These are phyloP conservation scores for Drosophila arizonae DNA, from an alignment of 1,140 invertebrate species.

Conservation along the genomic window DNA sequence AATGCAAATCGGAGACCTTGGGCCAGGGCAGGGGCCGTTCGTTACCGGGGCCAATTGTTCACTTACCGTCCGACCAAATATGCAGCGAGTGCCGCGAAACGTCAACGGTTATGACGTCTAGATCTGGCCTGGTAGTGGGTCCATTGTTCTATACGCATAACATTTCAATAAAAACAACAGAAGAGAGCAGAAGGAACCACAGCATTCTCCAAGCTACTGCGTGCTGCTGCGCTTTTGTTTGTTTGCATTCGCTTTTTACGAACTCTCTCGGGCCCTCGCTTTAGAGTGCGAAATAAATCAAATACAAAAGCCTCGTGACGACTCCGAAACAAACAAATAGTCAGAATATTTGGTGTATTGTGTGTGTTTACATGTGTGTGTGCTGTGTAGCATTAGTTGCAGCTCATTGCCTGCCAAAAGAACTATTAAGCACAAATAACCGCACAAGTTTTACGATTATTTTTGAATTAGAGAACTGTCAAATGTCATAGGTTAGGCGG, in stretches of 20 bases:
- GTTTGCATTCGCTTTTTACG: constrained; percentile 43
- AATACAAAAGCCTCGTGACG: constrained; percentile 39
- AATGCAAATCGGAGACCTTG: constrained; percentile 62
- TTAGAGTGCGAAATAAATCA: constrained; percentile 34
- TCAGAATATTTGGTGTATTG: not conserved
- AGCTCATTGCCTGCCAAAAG: constrained; percentile 43
- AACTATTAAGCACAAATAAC: constrained; percentile 18
- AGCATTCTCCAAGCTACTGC: not conserved
- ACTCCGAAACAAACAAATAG: constrained; percentile 22
- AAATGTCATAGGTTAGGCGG: constrained; percentile 29
- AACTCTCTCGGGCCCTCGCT: constrained; percentile 14
- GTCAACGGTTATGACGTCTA: constrained; percentile 37
- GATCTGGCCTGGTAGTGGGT: constrained; percentile 35
- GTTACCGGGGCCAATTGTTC: constrained; percentile 61
- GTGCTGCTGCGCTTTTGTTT: constrained; percentile 73
- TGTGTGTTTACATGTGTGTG: constrained; percentile 6
- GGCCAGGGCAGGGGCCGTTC: constrained; percentile 22
- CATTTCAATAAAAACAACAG: constrained; percentile 62
- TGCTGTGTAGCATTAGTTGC: constrained; percentile 41
- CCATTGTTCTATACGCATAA: constrained; percentile 60
- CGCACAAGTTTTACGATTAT: constrained; percentile 21
- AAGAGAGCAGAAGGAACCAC: not conserved
- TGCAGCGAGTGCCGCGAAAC: constrained; percentile 26
- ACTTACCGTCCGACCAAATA: constrained; percentile 51
- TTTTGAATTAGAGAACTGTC: constrained; percentile 25